Percentiles rank a stretch among this genome's conserved stretches.
Conservation (phyloP, 2,797 vertebrate species). For the Arctocebus calabarensis region DNA sequence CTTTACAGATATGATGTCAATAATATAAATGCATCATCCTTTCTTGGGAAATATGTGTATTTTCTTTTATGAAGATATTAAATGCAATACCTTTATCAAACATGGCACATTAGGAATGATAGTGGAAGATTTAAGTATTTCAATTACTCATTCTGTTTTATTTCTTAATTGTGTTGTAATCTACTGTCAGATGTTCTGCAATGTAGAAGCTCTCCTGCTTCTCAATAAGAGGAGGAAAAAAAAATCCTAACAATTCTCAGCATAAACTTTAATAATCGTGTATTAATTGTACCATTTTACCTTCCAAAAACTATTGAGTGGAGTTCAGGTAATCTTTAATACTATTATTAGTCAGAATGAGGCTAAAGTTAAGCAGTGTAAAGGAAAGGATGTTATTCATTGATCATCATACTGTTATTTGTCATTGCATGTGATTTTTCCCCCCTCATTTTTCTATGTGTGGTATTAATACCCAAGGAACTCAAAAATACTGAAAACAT, state of each 20-base stretch:
- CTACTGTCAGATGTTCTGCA: background rate
- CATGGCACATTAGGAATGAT: constrained; percentile 53
- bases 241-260: background rate
- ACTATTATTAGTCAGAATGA: background rate
- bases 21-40: constrained; percentile 36
- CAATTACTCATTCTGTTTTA: constrained; percentile 38
- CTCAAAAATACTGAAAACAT: constrained; percentile 32
- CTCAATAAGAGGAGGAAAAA: background rate
- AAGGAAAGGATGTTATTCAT: background rate
- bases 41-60: background rate
- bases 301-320: constrained; percentile 22
- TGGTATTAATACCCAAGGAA: constrained; percentile 49
- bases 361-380: background rate
- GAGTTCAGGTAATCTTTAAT: background rate
- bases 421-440: background rate
- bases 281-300: constrained; percentile 29
- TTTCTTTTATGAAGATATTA: constrained; percentile 73
- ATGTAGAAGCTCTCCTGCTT: background rate
- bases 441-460: background rate
- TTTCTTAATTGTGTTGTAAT: background rate
- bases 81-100: constrained; percentile 80
- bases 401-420: background rate
- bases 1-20: constrained; percentile 58
- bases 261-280: background rate
- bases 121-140: constrained; percentile 39